Percentiles rank a stretch among this genome's conserved stretches.
phyloP scores from a whole-genome alignment of 2,888 invertebrate genomes.

The Entomobrya multifasciata region DNA sequence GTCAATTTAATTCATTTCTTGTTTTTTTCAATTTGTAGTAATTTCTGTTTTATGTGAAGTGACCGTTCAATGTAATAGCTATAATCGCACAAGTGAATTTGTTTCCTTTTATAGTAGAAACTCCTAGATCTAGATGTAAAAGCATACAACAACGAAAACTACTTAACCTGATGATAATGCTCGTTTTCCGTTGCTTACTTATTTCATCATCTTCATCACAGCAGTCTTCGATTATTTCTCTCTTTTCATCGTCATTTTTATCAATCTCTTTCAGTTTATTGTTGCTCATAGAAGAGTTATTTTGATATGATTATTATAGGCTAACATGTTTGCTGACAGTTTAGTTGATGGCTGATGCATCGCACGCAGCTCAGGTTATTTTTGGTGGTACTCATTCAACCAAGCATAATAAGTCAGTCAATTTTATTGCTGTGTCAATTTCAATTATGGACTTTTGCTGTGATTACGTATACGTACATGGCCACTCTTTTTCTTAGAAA shows the following conservation, averaged over 20 bases:
- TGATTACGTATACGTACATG: neutral
- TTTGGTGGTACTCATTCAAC: neutral
- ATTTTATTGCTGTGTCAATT: conserved; percentile 65
- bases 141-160: conserved; percentile 1
- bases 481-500: neutral
- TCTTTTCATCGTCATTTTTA: conserved; percentile 35
- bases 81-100: neutral
- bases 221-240: neutral
- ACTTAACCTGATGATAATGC: conserved; percentile 32
- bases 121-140: conserved; percentile 40
- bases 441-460: conserved; percentile 52
- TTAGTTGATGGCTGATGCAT: neutral
- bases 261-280: conserved; percentile 36
- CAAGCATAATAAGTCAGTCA: conserved; percentile 2
- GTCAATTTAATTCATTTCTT: conserved; percentile 20
- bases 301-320: conserved; percentile 62
- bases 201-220: conserved; percentile 14
- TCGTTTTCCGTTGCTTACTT: conserved; percentile 25
- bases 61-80: neutral
- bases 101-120: conserved; percentile 3
- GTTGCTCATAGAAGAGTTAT: conserved; percentile 35
- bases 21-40: neutral
- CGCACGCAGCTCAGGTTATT: neutral
- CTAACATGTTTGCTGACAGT: conserved; percentile 61
- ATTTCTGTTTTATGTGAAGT: neutral